Evolutionary conservation across 92 coral and sea anemone species (phyloP).

Genomic region (Palythoa heliodiscus): DNA sequence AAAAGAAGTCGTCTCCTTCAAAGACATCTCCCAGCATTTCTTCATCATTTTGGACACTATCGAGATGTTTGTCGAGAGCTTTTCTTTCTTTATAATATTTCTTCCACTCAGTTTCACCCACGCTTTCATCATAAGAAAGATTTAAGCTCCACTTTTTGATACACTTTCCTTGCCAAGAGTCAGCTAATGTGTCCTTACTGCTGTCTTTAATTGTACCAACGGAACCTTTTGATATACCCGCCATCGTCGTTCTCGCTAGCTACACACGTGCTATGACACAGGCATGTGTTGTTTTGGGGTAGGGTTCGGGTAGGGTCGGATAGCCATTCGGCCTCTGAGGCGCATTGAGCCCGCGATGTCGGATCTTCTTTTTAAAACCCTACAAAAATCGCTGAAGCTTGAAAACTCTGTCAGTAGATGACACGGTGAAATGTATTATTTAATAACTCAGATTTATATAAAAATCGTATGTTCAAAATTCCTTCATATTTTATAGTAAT

Average conservation of each 20-base stretch:
- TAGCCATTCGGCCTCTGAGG: no score
- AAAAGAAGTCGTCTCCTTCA: not conserved
- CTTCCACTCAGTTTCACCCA: conserved; percentile 9
- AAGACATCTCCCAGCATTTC: not conserved
- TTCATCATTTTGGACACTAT: not conserved
- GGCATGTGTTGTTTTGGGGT: no score
- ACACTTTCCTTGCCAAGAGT: not conserved
- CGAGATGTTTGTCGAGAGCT: not conserved
- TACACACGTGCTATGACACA: no score
- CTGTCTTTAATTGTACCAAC: not conserved
- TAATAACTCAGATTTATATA: no score
- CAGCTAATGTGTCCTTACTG: not conserved
- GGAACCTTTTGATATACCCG: not conserved
- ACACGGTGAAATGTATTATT: no score
- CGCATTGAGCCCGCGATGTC: no score
- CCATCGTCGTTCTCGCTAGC: not conserved
- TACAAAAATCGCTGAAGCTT: no score
- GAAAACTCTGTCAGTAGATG: no score
- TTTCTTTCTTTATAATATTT: not conserved
- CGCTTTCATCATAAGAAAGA: not conserved
- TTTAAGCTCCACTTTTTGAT: not conserved
- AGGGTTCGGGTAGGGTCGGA: no score
- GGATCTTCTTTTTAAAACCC: no score
- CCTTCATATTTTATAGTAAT: no score
- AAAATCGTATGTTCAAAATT: no score